Conservation (phyloP, 2,113 vertebrate genomes). For the Notechis scutatus region DNA sequence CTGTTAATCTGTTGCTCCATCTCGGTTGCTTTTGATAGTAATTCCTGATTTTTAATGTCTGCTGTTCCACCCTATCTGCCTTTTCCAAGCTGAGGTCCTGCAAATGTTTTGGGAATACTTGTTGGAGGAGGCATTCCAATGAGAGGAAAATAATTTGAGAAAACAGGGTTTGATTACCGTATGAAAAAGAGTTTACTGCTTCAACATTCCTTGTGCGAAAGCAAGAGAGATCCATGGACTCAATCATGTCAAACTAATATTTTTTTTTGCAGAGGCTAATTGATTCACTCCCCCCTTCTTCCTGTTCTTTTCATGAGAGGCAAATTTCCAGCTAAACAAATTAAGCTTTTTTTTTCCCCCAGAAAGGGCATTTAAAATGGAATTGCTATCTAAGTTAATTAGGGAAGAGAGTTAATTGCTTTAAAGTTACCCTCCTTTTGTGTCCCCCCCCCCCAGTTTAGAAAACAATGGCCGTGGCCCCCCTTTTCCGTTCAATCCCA, state of each 20-base stretch:
- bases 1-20: no score
- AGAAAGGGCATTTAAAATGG: conserved; percentile 15
- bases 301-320: conserved; percentile 7
- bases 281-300: neutral
- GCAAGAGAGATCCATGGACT: neutral
- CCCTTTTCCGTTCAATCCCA: conserved; percentile 29
- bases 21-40: no score
- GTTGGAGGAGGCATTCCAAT: neutral
- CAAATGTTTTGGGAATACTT: neutral
- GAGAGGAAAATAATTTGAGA: neutral
- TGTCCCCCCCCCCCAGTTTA: conserved; percentile 24
- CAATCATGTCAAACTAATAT: conserved; percentile 3
- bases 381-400: conserved; percentile 39
- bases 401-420: conserved; percentile 40
- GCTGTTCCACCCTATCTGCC: neutral
- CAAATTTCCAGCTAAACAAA: conserved; percentile 31
- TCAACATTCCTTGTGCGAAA: neutral
- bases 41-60: neutral
- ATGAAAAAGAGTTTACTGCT: neutral
- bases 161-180: neutral
- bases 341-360: neutral
- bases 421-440: conserved; percentile 10
- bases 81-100: neutral
- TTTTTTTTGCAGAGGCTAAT: conserved; percentile 24
- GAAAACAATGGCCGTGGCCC: neutral